These are phyloP conservation scores for Apamea sordens DNA, from an alignment of 2,888 invertebrate genomes.

Conservation along the genomic window DNA sequence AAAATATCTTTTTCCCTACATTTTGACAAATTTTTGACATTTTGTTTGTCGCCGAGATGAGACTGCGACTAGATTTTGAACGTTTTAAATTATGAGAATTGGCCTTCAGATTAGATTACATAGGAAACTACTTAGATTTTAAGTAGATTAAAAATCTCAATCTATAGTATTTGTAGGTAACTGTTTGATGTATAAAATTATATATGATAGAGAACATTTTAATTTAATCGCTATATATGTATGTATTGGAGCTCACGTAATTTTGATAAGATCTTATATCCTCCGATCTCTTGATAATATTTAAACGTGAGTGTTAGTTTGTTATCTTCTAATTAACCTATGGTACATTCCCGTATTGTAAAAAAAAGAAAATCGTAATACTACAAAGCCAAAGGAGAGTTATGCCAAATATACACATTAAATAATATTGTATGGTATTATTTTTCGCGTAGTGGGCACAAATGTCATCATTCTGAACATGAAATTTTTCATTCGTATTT, in stretches of 20 bases:
- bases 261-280: slow-evolving; percentile 49
- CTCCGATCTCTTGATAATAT: slow-evolving; percentile 25
- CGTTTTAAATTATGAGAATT: too few species aligned
- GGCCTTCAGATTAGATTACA: background rate
- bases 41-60: too few species aligned
- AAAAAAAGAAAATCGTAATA: background rate
- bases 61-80: too few species aligned
- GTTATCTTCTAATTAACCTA: background rate
- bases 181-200: background rate
- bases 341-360: background rate
- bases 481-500: background rate
- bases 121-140: background rate
- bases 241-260: slow-evolving; percentile 47
- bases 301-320: background rate
- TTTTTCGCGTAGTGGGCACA: background rate
- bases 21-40: too few species aligned
- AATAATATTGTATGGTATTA: background rate
- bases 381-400: background rate
- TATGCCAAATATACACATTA: background rate
- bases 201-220: background rate
- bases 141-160: background rate
- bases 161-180: background rate
- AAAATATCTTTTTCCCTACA: too few species aligned
- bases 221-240: slow-evolving; percentile 21
- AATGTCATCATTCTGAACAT: background rate